Conservation (phyloP, 2,797 vertebrate genomes). For the Fistularia commersonii region DNA sequence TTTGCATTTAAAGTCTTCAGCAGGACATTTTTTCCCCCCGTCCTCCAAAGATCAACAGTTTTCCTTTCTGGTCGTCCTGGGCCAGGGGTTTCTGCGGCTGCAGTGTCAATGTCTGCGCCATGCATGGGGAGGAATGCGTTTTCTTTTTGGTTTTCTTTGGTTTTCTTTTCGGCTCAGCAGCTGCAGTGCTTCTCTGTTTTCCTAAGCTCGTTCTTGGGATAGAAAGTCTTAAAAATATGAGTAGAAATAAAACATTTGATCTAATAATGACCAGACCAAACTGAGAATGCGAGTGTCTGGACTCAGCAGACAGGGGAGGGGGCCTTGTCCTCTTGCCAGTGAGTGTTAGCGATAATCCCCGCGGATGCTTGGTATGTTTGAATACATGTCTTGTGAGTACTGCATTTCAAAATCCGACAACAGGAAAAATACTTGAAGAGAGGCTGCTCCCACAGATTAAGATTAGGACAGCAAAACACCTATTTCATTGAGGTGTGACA, state of each 20-base stretch:
- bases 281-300: background rate
- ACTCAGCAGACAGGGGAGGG: background rate
- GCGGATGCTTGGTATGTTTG: too few species aligned
- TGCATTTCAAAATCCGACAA: too few species aligned
- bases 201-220: too few species aligned
- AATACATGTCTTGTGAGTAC: too few species aligned
- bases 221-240: background rate
- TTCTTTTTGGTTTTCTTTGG: slow-evolving; percentile 26
- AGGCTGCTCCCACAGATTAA: too few species aligned
- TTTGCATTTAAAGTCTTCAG: slow-evolving; percentile 42
- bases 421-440: too few species aligned
- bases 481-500: too few species aligned
- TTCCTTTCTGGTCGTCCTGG: slow-evolving; percentile 47
- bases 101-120: slow-evolving; percentile 53
- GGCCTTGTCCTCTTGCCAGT: too few species aligned
- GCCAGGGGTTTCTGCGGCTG: slow-evolving; percentile 40
- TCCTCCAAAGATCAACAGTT: slow-evolving; percentile 50
- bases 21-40: slow-evolving; percentile 12
- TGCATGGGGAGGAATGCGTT: slow-evolving; percentile 42
- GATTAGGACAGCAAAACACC: too few species aligned
- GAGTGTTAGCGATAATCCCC: too few species aligned
- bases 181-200: too few species aligned
- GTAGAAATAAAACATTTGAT: background rate
- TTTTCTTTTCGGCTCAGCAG: too few species aligned
- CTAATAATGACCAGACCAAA: background rate